phyloP scores from a whole-genome alignment of 2,888 invertebrate species.

The Acanthacorydalis orientalis region DNA sequence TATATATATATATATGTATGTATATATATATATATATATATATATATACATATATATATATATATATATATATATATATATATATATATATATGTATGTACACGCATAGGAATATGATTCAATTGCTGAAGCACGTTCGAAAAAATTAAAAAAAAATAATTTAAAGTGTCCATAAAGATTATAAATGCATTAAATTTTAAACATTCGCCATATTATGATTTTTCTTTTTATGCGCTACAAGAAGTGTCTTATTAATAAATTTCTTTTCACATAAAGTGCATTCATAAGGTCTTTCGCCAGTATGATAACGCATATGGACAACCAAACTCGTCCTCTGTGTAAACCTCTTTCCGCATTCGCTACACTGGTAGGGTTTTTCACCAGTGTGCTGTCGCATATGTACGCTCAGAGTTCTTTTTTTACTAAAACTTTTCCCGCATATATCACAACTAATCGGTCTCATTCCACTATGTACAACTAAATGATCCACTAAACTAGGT shows the following conservation, averaged over 20 bases:
- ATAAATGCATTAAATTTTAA: neutral
- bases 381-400: conserved; percentile 10
- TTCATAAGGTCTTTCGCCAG: conserved; percentile 31
- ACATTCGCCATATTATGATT: conserved; percentile 26
- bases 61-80: too few relatives aligned
- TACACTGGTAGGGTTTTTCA: conserved; percentile 7
- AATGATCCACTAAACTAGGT: conserved; percentile 5
- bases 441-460: conserved; percentile 5
- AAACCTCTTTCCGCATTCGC: conserved; percentile 6
- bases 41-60: too few relatives aligned
- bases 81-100: too few relatives aligned
- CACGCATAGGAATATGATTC: too few relatives aligned
- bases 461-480: conserved; percentile 4
- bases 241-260: conserved; percentile 35
- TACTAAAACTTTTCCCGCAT: conserved; percentile 7
- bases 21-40: too few relatives aligned
- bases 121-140: too few relatives aligned
- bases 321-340: conserved; percentile 31
- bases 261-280: conserved; percentile 32
- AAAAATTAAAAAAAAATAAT: too few relatives aligned
- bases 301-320: conserved; percentile 30
- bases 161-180: too few relatives aligned
- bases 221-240: conserved; percentile 35
- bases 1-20: too few relatives aligned
- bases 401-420: conserved; percentile 1